These are phyloP conservation scores for Chelonia mydas DNA, from an alignment of 2,797 vertebrate species.

Conservation along the genomic window DNA sequence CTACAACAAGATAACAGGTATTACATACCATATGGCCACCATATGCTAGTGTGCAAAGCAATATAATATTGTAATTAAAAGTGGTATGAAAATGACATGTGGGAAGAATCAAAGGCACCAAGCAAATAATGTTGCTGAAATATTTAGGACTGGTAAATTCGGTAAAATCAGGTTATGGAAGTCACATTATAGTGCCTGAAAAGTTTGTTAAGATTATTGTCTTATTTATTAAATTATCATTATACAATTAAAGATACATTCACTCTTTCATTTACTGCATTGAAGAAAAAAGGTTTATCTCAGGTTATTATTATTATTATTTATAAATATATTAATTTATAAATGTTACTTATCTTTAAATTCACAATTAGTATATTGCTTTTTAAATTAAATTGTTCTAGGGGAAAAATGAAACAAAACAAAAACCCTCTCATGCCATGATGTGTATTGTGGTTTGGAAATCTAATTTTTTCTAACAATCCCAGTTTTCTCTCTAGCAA, in stretches of 20 bases:
- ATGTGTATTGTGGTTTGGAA: not conserved
- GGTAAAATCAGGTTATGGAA: not conserved
- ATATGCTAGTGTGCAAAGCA: not conserved
- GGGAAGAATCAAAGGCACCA: not conserved
- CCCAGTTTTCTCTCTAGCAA: not conserved
- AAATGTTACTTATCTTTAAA: not conserved
- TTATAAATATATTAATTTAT: not conserved
- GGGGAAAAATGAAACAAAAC: not conserved
- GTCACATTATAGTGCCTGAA: not conserved
- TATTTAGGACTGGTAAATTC: not conserved
- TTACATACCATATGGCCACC: not conserved
- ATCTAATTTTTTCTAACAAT: not conserved
- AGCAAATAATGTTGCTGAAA: not conserved
- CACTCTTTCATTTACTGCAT: not conserved
- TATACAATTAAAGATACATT: not conserved
- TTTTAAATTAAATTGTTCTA: not conserved
- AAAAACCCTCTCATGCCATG: not conserved
- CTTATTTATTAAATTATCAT: not conserved
- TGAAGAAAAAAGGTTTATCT: not conserved
- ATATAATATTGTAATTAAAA: not conserved
- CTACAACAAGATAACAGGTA: not conserved
- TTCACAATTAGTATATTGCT: not conserved
- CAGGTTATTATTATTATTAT: not conserved
- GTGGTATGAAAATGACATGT: not conserved
- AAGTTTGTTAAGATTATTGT: not conserved